Evolutionary conservation across 2,888 invertebrate genomes (phyloP), one percentile per base, ranked within the genome.

Genomic region (Patella caerulea): DNA sequence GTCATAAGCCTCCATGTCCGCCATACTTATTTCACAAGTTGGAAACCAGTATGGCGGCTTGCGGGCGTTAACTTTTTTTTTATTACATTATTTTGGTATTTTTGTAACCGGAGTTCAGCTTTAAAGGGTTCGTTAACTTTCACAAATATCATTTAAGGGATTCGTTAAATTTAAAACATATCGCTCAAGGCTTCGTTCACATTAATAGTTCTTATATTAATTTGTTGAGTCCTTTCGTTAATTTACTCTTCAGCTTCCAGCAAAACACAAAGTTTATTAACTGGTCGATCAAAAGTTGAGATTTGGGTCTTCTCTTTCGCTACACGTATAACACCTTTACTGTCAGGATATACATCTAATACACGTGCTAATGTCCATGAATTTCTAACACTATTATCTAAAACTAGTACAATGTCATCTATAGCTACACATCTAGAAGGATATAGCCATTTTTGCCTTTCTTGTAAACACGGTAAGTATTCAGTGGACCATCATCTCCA

Each of bases 401-500:
- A 14, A 19, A 77, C 71, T 53, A 73, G 24, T 11, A 77, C 56
- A 71, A 74, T 53, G 34, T 74, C 74, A 34, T 65, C 29, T 53
- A 74, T 19, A 17, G 53, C 52, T 15, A 70, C 17, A 71, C 71
- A 56, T 53, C 53, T 70, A 11, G 55, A 55, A 24, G 24, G 24
- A 24, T 24, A 24, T 24, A 24, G 24, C n/a, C n/a, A n/a, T n/a
- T n/a, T n/a, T n/a, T 55, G 78, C 45, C 81, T 52, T 73, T 76
- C 72, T 29, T 81, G 79, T 3, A 78, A 71, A 12, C 34, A 15
- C 7, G 78, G 75, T 14, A 81, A 24, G 76, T 79, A 79, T 71
- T 79, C 78, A 12, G 71, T 54, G 9, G 56, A 3, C 79, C 79
- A 83, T 34, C 81, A 54, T 17, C 34, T 71, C 81, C 82, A 81